A percentile compares a stretch with the other conserved stretches of the same genome.
Evolutionary conservation across 2,797 vertebrate species (phyloP).

Genomic region (Trematomus bernacchii): DNA sequence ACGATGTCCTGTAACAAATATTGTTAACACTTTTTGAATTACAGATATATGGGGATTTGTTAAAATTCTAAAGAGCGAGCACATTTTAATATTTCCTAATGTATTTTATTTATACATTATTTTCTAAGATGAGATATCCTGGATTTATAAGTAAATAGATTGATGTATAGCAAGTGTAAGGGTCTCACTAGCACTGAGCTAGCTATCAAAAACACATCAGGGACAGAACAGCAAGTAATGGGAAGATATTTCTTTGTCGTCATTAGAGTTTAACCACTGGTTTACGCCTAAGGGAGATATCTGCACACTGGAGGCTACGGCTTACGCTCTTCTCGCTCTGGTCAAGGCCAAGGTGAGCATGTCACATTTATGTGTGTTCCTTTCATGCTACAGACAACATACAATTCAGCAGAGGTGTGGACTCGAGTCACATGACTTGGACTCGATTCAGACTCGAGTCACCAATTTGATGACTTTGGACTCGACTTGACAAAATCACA

Average conservation of each 20-base stretch:
- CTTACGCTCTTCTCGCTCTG: conserved; percentile 89
- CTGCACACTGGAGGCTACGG: conserved; percentile 89
- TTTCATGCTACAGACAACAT: too few species aligned
- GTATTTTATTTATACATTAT: neutral
- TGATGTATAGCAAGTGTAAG: neutral
- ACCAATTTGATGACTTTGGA: too few species aligned
- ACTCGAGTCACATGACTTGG: too few species aligned
- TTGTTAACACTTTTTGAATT: neutral
- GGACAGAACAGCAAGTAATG: too few species aligned
- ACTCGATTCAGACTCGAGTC: too few species aligned
- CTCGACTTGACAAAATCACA: too few species aligned
- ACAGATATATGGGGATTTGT: neutral
- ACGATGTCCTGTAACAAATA: neutral
- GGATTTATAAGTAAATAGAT: neutral
- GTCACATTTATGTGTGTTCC: neutral
- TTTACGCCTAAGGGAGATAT: conserved; percentile 60
- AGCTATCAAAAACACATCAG: too few species aligned
- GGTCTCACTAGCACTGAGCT: too few species aligned
- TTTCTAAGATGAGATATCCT: neutral
- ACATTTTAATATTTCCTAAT: neutral
- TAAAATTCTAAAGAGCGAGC: neutral
- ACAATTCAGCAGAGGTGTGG: too few species aligned
- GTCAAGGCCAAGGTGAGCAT: conserved; percentile 68
- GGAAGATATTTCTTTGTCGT: conserved; percentile 15
- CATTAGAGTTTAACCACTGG: conserved; percentile 81